Base-by-base conservation (phyloP, 1,140 invertebrate species). In the Zaprionus camerounensis region DNA sequence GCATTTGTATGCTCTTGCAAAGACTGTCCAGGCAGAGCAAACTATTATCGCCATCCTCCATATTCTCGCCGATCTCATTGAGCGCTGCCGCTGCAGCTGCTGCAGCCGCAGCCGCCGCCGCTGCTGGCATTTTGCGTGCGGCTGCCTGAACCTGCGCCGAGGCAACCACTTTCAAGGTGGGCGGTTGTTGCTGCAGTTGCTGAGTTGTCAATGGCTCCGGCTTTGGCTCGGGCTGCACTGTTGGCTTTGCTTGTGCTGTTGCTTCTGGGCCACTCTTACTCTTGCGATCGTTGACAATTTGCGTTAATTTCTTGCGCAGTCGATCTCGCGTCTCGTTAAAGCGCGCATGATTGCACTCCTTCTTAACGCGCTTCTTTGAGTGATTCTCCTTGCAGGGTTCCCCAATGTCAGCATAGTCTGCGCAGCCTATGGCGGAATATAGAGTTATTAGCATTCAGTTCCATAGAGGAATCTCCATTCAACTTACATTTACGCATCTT, bases 241-340 rank as follows among this genome's bases (percentile, higher is more conserved):
- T 58, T 36, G 76, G 26, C 24, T 90, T 67, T 1, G 69, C 15
- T 26, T 85, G 81, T 1, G 63, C 22, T 2, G 46, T 34, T 2
- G 41, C 34, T 17, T 86, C 85, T 20, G 82, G 80, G 1, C 74
- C 68, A 51, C 62, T 76, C 41, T 87, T 83, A 51, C 71, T 91
- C 53, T 92, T 92, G 3, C 91, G 83, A 22, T 92, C 91, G 49
- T 90, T 92, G 5, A 90, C 82, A 64, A 92, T 81, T 67, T 94
- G 93, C 41, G 92, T 91, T 20, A 94, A 78, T 64, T 93, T 93
- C 63, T 93, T 93, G 56, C 93, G 91, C 49, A 94, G 76, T 28
- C 93, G 88, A 79, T 94, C 93, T 12, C 93, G 91, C 1, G 93
- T 93, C 76, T 94, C 93, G 34, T 93, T 93, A 36, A 92, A 92